These are phyloP conservation scores for Tiphia femorata DNA, from an alignment of 2,888 invertebrate species.

Conservation along the genomic window DNA sequence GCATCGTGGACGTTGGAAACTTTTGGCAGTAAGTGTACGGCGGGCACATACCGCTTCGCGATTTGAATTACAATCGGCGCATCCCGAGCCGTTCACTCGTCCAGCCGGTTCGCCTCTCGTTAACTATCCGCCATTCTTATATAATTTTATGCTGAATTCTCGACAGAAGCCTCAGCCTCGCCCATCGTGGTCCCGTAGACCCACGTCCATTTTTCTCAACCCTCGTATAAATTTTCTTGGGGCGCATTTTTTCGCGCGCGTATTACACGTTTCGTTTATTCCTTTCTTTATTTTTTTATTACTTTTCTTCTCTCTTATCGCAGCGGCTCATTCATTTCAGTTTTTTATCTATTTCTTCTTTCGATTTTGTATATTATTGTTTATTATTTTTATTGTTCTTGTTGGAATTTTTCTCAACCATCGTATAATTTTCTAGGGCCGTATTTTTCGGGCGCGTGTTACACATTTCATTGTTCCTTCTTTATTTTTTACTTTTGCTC, in stretches of 20 bases:
- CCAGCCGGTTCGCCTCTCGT: conserved; percentile 55
- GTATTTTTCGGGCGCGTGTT: too few species aligned
- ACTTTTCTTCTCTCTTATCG: neutral
- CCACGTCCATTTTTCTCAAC: neutral
- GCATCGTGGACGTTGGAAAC: conserved; percentile 10
- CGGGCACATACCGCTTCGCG: conserved; percentile 54
- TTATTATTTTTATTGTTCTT: too few species aligned
- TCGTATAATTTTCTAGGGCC: too few species aligned
- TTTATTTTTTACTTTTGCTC: too few species aligned
- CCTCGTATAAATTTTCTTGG: neutral
- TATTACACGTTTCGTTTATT: conserved; percentile 5
- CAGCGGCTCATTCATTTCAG: too few species aligned
- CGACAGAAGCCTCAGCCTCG: conserved; percentile 14
- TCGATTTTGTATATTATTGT: too few species aligned
- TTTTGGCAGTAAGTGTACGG: conserved; percentile 49
- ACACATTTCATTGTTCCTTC: too few species aligned
- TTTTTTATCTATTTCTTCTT: too few species aligned
- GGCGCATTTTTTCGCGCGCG: neutral
- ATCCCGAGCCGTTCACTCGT: conserved; percentile 43
- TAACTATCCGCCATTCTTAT: conserved; percentile 56
- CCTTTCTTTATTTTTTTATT: conserved; percentile 1
- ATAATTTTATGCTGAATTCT: conserved; percentile 60
- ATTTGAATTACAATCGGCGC: conserved; percentile 66
- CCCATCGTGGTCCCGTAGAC: neutral
- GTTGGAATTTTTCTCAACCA: too few species aligned